Evolutionary conservation across 2,888 invertebrate species (phyloP), one percentile per base, ranked within the genome.

Genomic region (Ectemnius continuus): DNA sequence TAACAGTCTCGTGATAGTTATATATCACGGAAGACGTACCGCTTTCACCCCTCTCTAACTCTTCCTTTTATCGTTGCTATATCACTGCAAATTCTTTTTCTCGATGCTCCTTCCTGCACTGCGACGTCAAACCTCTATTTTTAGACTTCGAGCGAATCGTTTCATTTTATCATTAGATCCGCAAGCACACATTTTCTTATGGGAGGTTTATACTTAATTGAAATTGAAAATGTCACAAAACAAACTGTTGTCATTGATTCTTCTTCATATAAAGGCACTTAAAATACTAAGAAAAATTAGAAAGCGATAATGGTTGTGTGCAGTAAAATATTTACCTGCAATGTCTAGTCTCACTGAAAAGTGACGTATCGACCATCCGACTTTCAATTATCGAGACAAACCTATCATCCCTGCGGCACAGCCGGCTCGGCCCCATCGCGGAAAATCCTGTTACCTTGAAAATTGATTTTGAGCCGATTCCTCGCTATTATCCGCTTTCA

Each of bases 381-480:
- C 59, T 60, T 47, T 57, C 71, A 67, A 75, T 75, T 75, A 74
- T 56, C 59, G 58, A 63, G 26, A 28, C 58, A 65, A 72, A 72
- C 61, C 58, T 72, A 68, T 59, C 52, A 46, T 48, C 52, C 52
- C 23, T 23, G 23, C 23, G 26, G 36, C 4, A 0, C 58, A 20
- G 47, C 16, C 16, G 11, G n/a, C 16, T 61, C 45, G 47, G 23
- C 59, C 46, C 57, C 62, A 23, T n/a, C 58, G 4, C 61, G n/a
- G 26, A 60, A 69, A 64, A 69, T 60, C 56, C 60, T 16, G 14
- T 28, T 48, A 18, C 2, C 4, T 28, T 18, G 28, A 45, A 48
- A 59, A 66, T 63, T 56, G 45, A 48, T 69, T 63, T 60, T 16
- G 16, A 18, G 14, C 48, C 52, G 52, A 52, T 52, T 52, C 11